Evolutionary conservation across 2,113 vertebrate genomes (phyloP), one percentile per base, ranked within the genome.

Genomic region (Apodemus sylvaticus): DNA sequence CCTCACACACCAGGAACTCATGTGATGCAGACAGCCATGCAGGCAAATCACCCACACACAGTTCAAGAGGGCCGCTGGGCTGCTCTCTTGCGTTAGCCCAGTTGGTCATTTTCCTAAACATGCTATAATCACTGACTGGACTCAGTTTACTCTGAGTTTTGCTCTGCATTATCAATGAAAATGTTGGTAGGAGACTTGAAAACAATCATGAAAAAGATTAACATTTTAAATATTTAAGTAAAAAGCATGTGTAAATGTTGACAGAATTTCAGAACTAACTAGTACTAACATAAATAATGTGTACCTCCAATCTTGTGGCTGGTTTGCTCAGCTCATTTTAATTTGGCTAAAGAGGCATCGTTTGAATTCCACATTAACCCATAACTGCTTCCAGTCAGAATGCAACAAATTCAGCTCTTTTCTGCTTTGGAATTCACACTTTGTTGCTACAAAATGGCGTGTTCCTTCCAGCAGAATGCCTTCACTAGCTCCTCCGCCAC

Each of bases 221-320:
- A 90, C 26, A 62, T 60, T 87, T 95, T 58, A 95, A 58, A 20
- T 81, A 96, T 89, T 89, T 94, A 90, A 77, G 83, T 86, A 71
- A 36, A 90, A 77, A 73, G 31, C 42, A 77, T 12, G 12, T 64
- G n/a, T 88, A 83, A 55, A 34, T 78, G 62, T 42, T 79, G 51
- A 31, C 39, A 48, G 36, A 68, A 64, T 86, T 66, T 55, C 55
- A 96, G 22, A 77, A 51, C 51, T 82, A 39, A 66, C 51, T 82
- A 39, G 20, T 1, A 66, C 91, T 31, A 58, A 48, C 34, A 58
- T 5, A 8, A 71, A 36, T 13, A 53, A 24, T 64, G 48, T 85
- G 95, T 76, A 90, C 82, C 89, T 83, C 26, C 55, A 62, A 86
- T 86, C 68, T 1, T 42, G 10, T 70, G 51, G 93, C 17, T 14